A percentile compares a stretch with the other conserved stretches of the same genome.
Conservation (phyloP, 2,888 invertebrate genomes). For the Marasmarcha lunaedactyla region DNA sequence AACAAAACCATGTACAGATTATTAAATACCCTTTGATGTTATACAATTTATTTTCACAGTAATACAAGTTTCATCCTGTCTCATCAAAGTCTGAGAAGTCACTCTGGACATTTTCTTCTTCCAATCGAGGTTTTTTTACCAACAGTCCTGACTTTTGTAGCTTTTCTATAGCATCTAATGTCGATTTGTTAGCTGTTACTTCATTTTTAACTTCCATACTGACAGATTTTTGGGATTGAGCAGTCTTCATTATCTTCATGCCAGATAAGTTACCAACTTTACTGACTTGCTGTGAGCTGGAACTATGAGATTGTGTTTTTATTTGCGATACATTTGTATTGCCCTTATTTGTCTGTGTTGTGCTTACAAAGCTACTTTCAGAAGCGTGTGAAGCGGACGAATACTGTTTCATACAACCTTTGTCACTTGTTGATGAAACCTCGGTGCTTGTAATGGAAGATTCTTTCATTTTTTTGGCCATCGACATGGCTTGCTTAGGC, state of each 20-base stretch:
- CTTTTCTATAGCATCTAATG: conserved; percentile 54
- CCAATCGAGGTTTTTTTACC: conserved; percentile 50
- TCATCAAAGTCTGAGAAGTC: conserved; percentile 24
- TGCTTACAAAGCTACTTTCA: conserved; percentile 32
- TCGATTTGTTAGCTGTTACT: conserved; percentile 30
- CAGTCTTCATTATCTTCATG: conserved; percentile 40
- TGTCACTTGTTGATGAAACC: conserved; percentile 18
- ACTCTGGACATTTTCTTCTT: conserved; percentile 27
- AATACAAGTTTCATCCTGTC: too few relatives aligned
- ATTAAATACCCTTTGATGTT: too few relatives aligned
- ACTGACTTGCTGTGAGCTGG: conserved; percentile 32
- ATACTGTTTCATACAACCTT: background rate
- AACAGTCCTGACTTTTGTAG: conserved; percentile 54
- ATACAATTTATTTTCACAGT: too few relatives aligned
- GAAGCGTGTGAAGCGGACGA: background rate
- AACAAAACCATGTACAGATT: too few relatives aligned
- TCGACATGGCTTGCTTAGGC: conserved; percentile 31
- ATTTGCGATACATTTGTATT: conserved; percentile 39
- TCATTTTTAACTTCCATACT: conserved; percentile 41
- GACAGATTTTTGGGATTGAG: conserved; percentile 34
- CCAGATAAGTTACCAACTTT: conserved; percentile 40
- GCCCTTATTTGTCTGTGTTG: conserved; percentile 34
- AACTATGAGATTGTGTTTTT: conserved; percentile 34
- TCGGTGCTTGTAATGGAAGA: conserved; percentile 30
- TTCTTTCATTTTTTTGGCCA: conserved; percentile 52